These are phyloP conservation scores for Vesta saturnalis DNA, from an alignment of 2,888 invertebrate genomes.

Conservation along the genomic window DNA sequence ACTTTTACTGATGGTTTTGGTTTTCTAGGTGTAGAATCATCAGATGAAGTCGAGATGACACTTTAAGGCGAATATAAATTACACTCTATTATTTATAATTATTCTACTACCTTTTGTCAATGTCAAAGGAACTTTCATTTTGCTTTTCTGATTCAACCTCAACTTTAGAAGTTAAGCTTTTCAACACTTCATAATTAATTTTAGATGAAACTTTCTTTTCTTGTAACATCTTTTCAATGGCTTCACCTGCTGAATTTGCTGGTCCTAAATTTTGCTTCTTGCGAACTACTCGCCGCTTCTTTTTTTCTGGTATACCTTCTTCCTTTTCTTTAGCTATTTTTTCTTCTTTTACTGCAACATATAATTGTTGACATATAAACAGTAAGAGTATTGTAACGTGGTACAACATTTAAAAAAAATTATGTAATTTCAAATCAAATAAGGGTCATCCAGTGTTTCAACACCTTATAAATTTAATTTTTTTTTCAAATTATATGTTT, in stretches of 20 bases:
- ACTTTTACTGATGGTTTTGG: constrained; percentile 1
- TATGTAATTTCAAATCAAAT: too few relatives aligned
- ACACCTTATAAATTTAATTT: too few relatives aligned
- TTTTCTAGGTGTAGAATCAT: not conserved
- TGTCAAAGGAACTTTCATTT: not conserved
- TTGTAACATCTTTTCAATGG: constrained; percentile 94
- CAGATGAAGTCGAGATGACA: not conserved
- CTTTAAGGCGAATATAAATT: not conserved
- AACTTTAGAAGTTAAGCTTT: constrained; percentile 71
- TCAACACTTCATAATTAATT: constrained; percentile 97
- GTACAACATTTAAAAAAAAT: too few relatives aligned
- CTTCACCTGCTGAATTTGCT: constrained; percentile 82
- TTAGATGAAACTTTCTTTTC: constrained; percentile 96
- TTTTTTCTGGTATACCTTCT: constrained; percentile 87
- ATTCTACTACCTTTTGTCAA: not conserved
- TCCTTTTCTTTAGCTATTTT: constrained; percentile 81
- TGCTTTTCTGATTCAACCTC: not conserved
- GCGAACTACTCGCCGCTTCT: constrained; percentile 72
- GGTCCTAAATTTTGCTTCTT: constrained; percentile 72
- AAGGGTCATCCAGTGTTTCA: too few relatives aligned
- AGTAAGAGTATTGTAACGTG: too few relatives aligned
- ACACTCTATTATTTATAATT: not conserved
- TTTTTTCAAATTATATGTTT: too few relatives aligned
- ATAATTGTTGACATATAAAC: too few relatives aligned
- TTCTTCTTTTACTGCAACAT: constrained; percentile 79